Evolutionary conservation across 2,888 invertebrate genomes (phyloP).

Genomic region (Monochamus alternatus): DNA sequence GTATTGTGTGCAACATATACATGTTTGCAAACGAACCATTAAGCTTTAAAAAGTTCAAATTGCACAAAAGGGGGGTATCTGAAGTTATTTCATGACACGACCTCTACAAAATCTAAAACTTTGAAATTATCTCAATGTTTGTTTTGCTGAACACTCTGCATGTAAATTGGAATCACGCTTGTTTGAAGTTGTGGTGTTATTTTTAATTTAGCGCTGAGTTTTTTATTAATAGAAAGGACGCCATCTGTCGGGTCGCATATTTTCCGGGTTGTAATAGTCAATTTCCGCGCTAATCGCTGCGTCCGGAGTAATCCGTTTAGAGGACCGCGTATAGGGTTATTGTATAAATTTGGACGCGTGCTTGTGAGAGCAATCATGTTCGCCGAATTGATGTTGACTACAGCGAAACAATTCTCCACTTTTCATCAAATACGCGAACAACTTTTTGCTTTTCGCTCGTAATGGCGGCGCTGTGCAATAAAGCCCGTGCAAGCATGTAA

Average conservation of each 20-base stretch:
- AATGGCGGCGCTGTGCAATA: neutral
- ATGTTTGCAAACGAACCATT: no score
- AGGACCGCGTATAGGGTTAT: conserved; percentile 59
- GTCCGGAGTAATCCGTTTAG: conserved; percentile 65
- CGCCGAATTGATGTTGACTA: conserved; percentile 43
- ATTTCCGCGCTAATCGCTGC: conserved; percentile 65
- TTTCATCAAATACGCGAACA: conserved; percentile 14
- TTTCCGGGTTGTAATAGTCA: conserved; percentile 66
- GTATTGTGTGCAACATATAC: no score
- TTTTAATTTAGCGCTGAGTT: conserved; percentile 34
- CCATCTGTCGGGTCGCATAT: conserved; percentile 60
- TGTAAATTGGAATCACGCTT: conserved; percentile 40
- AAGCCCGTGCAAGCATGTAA: neutral
- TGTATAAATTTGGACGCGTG: conserved; percentile 64
- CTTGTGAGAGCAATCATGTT: conserved; percentile 44
- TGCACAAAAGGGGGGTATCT: no score
- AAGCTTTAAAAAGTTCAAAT: no score
- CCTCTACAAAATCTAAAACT: conserved; percentile 20
- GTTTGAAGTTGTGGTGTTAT: conserved; percentile 38
- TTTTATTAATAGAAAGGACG: conserved; percentile 51
- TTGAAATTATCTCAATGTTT: conserved; percentile 31
- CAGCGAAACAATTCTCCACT: conserved; percentile 24
- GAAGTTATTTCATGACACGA: neutral
- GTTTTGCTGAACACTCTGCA: conserved; percentile 34
- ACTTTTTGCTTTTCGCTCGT: conserved; percentile 9